A percentile compares a stretch with the other conserved stretches of the same genome.
These are phyloP conservation scores for Lucilia sericata DNA, from an alignment of 1,140 invertebrate genomes.

Conservation along the genomic window DNA sequence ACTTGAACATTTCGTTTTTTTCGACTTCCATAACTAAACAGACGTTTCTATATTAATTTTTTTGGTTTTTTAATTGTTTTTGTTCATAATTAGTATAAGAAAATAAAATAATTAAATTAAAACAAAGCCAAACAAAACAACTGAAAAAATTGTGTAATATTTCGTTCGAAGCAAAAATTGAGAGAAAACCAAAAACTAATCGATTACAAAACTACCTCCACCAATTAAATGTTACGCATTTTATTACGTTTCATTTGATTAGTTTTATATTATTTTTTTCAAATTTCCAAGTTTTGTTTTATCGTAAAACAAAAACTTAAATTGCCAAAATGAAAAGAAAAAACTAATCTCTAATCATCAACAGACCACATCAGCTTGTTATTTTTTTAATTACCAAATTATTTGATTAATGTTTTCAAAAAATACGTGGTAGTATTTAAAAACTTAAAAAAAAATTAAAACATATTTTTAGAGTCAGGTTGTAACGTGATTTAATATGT, in stretches of 20 bases:
- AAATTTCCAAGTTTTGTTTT: not conserved
- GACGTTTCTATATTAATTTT: not conserved
- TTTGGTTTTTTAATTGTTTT: not conserved
- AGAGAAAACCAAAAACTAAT: not conserved
- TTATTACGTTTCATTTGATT: not conserved
- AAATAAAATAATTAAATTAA: not conserved
- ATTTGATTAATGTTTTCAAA: slow-evolving; percentile 18
- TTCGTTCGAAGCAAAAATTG: not conserved
- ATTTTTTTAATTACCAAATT: slow-evolving; percentile 14
- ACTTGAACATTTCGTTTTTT: not conserved
- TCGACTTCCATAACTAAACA: not conserved
- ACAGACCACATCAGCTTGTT: not conserved
- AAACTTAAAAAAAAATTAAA: no score
- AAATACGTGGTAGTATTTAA: not conserved
- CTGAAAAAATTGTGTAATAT: not conserved
- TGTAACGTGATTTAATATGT: not conserved
- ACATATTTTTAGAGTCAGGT: not conserved
- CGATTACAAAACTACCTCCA: slow-evolving; percentile 15
- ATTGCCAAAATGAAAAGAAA: not conserved
- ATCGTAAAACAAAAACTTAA: not conserved
- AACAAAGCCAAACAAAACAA: not conserved
- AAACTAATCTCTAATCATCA: not conserved
- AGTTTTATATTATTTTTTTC: not conserved
- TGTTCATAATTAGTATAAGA: not conserved
- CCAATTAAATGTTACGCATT: slow-evolving; percentile 20